A percentile compares a stretch with the other conserved stretches of the same genome.
These are phyloP conservation scores for Theropithecus gelada DNA, from an alignment of 2,113 vertebrate genomes.

Conservation along the genomic window DNA sequence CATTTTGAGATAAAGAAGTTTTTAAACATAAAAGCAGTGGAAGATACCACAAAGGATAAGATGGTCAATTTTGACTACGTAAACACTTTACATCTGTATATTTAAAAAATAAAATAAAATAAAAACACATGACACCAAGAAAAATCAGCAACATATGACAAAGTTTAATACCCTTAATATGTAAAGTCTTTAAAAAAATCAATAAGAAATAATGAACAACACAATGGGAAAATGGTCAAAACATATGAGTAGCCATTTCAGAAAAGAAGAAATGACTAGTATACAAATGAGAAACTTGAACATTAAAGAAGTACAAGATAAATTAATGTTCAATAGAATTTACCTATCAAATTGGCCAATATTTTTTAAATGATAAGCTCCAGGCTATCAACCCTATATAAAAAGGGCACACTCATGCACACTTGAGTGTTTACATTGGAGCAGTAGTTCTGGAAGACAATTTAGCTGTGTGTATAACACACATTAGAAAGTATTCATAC, in stretches of 20 bases:
- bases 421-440: not conserved
- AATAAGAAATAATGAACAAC: not conserved
- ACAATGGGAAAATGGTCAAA: not conserved
- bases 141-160: not conserved
- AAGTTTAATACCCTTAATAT: not conserved
- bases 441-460: not conserved
- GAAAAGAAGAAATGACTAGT: not conserved
- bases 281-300: not conserved
- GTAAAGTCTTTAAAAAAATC: not conserved
- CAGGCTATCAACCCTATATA: not conserved
- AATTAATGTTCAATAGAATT: not conserved
- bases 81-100: not conserved
- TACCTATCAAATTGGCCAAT: not conserved
- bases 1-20: conserved; percentile 4
- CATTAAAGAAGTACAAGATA: not conserved
- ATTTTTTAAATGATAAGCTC: not conserved
- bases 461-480: not conserved
- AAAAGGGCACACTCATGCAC: not conserved
- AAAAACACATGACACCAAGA: not conserved
- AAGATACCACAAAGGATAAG: not conserved
- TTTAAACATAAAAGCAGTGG: not conserved
- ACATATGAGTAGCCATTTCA: not conserved
- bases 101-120: not conserved
- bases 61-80: not conserved
- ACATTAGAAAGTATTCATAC: not conserved